These are phyloP conservation scores for Dascillus cervinus DNA, from an alignment of 2,888 invertebrate genomes.

Conservation along the genomic window DNA sequence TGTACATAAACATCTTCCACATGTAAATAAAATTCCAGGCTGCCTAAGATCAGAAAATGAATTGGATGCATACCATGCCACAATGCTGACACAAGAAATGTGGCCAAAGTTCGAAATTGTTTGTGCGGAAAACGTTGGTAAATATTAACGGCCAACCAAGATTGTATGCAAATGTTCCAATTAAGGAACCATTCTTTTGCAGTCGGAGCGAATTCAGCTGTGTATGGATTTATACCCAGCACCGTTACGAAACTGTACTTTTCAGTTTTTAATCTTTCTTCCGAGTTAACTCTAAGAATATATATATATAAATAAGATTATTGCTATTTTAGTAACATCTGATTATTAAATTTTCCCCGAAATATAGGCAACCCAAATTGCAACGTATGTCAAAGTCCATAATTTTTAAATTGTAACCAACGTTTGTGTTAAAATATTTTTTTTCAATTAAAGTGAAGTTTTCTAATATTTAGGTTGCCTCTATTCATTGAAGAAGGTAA, in stretches of 20 bases:
- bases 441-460: no score
- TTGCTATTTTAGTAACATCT: no score
- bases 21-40: conserved; percentile 78
- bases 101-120: conserved; percentile 56
- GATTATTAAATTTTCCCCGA: no score
- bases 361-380: no score
- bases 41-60: conserved; percentile 87
- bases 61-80: conserved; percentile 97
- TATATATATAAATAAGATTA: no score
- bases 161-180: conserved; percentile 96
- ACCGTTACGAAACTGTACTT: conserved; percentile 72
- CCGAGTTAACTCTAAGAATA: conserved; percentile 20
- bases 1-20: conserved; percentile 82
- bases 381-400: no score
- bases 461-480: no score
- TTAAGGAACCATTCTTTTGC: conserved; percentile 83
- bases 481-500: no score
- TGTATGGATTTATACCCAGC: conserved; percentile 75
- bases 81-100: conserved; percentile 80
- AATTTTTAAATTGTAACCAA: no score
- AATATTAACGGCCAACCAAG: conserved; percentile 88
- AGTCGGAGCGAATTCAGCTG: conserved; percentile 74
- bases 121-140: conserved; percentile 76
- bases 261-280: conserved; percentile 44
- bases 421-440: no score